Percentiles rank a stretch among this genome's conserved stretches.
Evolutionary conservation across 37 sponge, comb jelly and placozoan species (phyloP).

Genomic region (Hormiphora californensis): DNA sequence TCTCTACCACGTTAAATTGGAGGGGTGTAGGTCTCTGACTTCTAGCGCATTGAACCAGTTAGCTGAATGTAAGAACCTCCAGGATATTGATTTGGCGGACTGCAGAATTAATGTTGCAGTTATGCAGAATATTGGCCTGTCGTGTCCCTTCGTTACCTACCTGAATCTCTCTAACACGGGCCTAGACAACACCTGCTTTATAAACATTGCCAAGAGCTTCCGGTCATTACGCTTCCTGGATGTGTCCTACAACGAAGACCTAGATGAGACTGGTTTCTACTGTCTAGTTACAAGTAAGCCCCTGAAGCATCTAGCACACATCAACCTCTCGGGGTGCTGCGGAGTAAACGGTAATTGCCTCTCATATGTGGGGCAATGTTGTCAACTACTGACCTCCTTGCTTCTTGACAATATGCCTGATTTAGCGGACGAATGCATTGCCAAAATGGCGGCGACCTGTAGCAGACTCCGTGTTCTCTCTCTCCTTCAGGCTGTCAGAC

Average conservation of each 20-base stretch:
- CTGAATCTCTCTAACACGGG: background rate
- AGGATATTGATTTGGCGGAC: conserved; percentile 27
- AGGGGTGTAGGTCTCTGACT: background rate
- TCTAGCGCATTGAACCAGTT: background rate
- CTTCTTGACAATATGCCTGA: conserved; percentile 3
- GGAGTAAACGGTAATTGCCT: conserved; percentile 30
- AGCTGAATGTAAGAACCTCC: conserved; percentile 1
- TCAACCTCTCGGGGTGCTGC: conserved; percentile 10
- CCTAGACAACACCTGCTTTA: conserved; percentile 20
- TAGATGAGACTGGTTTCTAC: conserved; percentile 32
- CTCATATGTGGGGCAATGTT: conserved; percentile 36
- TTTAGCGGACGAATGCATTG: conserved; percentile 17
- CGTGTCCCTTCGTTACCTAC: conserved; percentile 15
- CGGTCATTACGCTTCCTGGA: background rate
- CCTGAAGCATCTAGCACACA: background rate
- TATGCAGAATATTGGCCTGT: background rate
- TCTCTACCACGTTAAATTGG: conserved; percentile 18
- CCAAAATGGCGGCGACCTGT: conserved; percentile 46
- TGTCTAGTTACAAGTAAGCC: conserved; percentile 27
- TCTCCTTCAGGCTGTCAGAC: conserved; percentile 3
- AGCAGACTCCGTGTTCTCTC: background rate
- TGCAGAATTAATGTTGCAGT: background rate
- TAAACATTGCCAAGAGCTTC: conserved; percentile 11
- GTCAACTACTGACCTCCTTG: background rate
- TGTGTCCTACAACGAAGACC: background rate